A percentile compares a stretch with the other conserved stretches of the same genome.
Evolutionary conservation across 2,888 invertebrate species (phyloP).

Genomic region (Dynastes tityus): DNA sequence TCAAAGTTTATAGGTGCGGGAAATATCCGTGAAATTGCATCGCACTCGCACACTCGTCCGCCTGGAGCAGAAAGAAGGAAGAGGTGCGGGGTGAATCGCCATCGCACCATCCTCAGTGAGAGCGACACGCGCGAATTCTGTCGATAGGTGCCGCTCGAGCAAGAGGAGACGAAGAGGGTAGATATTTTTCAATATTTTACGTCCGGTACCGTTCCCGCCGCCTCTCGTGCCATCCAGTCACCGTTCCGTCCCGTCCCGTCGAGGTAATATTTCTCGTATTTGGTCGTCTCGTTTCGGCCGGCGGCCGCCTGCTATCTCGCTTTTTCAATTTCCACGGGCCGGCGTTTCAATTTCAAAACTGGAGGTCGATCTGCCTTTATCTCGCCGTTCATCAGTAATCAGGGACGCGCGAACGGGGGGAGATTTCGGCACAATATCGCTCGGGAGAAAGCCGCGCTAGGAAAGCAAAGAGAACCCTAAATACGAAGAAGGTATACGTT

Average conservation of each 20-base stretch:
- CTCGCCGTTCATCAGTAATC: conserved; percentile 67
- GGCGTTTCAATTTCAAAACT: conserved; percentile 67
- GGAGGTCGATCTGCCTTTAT: conserved; percentile 66
- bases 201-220: conserved; percentile 59
- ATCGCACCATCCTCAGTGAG: conserved; percentile 51
- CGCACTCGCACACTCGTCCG: conserved; percentile 50
- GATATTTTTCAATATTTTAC: conserved; percentile 67
- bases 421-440: conserved; percentile 51
- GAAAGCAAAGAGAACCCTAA: background rate
- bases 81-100: background rate
- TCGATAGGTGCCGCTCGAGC: conserved; percentile 25
- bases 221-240: conserved; percentile 38
- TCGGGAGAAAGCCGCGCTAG: conserved; percentile 51
- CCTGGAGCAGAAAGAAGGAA: background rate
- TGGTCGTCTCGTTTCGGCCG: conserved; percentile 37
- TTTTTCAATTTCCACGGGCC: conserved; percentile 64
- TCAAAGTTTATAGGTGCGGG: conserved; percentile 57
- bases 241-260: conserved; percentile 47
- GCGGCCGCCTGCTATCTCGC: conserved; percentile 57
- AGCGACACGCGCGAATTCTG: background rate
- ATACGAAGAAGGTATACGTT: no score
- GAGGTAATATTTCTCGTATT: conserved; percentile 11
- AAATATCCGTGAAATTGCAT: conserved; percentile 68
- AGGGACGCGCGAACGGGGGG: conserved; percentile 56
- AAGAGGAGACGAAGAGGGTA: conserved; percentile 54